phyloP scores from a whole-genome alignment of 2,888 invertebrate species.

The Mythimna impura region DNA sequence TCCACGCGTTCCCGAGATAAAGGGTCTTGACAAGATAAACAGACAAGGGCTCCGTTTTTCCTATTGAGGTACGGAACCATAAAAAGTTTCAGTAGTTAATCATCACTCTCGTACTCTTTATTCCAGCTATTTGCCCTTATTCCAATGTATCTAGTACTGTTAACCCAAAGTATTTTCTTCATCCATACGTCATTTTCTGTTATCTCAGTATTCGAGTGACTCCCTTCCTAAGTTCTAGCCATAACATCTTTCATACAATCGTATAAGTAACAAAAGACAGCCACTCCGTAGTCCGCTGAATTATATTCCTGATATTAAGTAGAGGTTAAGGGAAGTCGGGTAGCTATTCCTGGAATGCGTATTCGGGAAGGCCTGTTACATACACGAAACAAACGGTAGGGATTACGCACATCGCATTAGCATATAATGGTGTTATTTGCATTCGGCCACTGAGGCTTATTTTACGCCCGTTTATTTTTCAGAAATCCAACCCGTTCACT shows the following conservation, averaged over 20 bases:
- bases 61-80: no score
- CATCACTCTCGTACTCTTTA: background rate
- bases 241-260: background rate
- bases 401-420: constrained; percentile 87
- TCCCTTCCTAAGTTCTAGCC: background rate
- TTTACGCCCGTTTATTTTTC: constrained; percentile 86
- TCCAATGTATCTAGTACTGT: background rate
- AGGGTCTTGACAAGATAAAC: no score
- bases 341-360: constrained; percentile 77
- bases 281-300: constrained; percentile 45
- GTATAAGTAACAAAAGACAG: constrained; percentile 8
- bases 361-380: constrained; percentile 77
- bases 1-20: no score
- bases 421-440: constrained; percentile 89
- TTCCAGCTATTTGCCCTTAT: background rate
- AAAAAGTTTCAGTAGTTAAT: no score
- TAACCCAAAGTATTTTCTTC: background rate
- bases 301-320: constrained; percentile 51
- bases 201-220: background rate
- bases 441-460: constrained; percentile 82
- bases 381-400: constrained; percentile 78
- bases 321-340: constrained; percentile 70
- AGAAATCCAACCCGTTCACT: constrained; percentile 82
- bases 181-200: background rate
- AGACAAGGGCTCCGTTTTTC: no score